phyloP scores from a whole-genome alignment of 2,888 invertebrate species.

The Rutpela maculata region DNA sequence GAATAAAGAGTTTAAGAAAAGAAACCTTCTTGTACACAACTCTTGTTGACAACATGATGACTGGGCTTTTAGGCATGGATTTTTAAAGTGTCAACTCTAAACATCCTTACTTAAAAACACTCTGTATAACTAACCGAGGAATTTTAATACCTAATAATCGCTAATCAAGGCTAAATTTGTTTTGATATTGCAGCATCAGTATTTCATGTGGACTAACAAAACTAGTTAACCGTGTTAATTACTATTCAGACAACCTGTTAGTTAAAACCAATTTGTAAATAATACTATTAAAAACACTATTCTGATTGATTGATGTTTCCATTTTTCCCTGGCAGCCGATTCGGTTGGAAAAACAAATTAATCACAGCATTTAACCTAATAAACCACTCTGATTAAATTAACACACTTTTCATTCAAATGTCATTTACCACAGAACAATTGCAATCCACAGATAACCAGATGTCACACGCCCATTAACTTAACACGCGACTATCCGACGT shows the following conservation, averaged over 20 bases:
- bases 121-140: not conserved
- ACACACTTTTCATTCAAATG: slow-evolving; percentile 38
- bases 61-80: no score
- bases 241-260: not conserved
- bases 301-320: slow-evolving; percentile 23
- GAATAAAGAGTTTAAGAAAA: no score
- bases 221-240: slow-evolving; percentile 19
- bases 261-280: slow-evolving; percentile 7
- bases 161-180: not conserved
- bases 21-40: no score
- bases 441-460: slow-evolving; percentile 46
- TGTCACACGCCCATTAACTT: slow-evolving; percentile 61
- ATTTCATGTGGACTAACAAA: not conserved
- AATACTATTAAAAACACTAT: not conserved
- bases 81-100: no score
- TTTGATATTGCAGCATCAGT: not conserved
- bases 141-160: not conserved
- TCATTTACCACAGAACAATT: slow-evolving; percentile 42
- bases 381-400: slow-evolving; percentile 46
- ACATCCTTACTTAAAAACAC: not conserved
- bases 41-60: no score
- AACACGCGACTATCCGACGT: slow-evolving; percentile 51
- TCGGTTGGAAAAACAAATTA: slow-evolving; percentile 17
- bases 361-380: slow-evolving; percentile 37
- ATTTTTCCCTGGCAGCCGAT: slow-evolving; percentile 31